Conservation (phyloP, 2,888 invertebrate genomes). For the Sclerodermus sp. region DNA sequence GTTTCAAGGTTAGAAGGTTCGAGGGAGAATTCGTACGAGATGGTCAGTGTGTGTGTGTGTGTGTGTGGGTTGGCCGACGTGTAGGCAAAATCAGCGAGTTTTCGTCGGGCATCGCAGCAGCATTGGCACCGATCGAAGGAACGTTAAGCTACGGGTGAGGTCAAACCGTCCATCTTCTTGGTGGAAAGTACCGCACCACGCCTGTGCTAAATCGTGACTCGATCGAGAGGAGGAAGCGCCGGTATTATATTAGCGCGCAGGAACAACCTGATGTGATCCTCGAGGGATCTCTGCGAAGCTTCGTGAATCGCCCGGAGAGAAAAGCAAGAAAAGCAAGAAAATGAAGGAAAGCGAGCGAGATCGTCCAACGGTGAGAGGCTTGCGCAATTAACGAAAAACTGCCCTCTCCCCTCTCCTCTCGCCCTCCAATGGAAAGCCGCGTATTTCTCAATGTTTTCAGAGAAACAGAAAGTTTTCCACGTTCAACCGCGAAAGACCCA, state of each 20-base stretch:
- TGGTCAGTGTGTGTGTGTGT: no score
- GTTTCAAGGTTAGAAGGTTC: no score
- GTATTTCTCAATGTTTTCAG: no score
- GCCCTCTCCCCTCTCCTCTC: no score
- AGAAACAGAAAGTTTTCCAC: no score
- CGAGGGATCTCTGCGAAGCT: slow-evolving; percentile 22
- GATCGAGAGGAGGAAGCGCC: slow-evolving; percentile 35
- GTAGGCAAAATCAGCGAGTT: no score
- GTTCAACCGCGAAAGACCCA: no score
- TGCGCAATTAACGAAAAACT: slow-evolving; percentile 34
- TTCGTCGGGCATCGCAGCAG: slow-evolving; percentile 2
- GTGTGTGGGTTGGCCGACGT: no score
- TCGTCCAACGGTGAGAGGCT: slow-evolving; percentile 26
- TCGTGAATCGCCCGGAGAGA: slow-evolving; percentile 32
- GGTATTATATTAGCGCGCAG: slow-evolving; percentile 25
- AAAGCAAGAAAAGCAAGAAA: background rate
- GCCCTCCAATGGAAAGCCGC: no score
- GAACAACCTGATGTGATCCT: slow-evolving; percentile 28
- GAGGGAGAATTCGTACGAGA: no score
- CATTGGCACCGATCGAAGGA: slow-evolving; percentile 9
- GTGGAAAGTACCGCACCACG: slow-evolving; percentile 37
- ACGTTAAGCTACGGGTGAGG: slow-evolving; percentile 31
- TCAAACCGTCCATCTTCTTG: slow-evolving; percentile 45
- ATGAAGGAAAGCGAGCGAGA: slow-evolving; percentile 14
- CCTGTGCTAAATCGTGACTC: slow-evolving; percentile 48